phyloP scores from a whole-genome alignment of 1,140 invertebrate species.

The Sesamia nonagrioides region DNA sequence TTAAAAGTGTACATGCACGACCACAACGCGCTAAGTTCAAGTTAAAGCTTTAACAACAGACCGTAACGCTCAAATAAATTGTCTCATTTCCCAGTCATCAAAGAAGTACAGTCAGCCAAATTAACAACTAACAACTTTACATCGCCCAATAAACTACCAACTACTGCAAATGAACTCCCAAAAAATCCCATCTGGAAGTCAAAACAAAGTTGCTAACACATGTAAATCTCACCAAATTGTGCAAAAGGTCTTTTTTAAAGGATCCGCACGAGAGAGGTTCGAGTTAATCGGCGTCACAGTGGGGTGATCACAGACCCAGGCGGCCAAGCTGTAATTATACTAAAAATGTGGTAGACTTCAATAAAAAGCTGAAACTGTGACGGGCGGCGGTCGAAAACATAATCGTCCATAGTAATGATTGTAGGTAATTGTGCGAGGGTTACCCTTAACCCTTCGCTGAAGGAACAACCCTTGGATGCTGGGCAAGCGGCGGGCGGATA shows the following conservation, averaged over 20 bases:
- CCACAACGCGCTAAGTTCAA: neutral
- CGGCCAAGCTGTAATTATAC: conserved; percentile 74
- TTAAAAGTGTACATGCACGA: neutral
- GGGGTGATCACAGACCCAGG: conserved; percentile 47
- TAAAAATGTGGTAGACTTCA: conserved; percentile 75
- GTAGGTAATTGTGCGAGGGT: conserved; percentile 79
- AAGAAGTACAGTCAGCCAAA: conserved; percentile 35
- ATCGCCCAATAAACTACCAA: conserved; percentile 35
- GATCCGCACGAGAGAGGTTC: conserved; percentile 37
- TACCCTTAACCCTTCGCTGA: conserved; percentile 77
- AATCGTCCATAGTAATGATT: conserved; percentile 83
- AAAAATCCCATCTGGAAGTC: conserved; percentile 39
- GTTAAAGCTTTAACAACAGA: neutral
- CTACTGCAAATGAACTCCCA: neutral
- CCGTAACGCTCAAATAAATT: conserved; percentile 1
- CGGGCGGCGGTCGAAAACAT: conserved; percentile 75
- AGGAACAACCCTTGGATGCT: conserved; percentile 63
- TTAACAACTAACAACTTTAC: conserved; percentile 13
- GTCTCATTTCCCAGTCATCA: conserved; percentile 12
- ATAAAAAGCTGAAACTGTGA: conserved; percentile 81
- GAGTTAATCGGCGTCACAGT: conserved; percentile 49
- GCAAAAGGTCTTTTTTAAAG: conserved; percentile 49
- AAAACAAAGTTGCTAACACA: conserved; percentile 42
- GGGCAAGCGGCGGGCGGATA: conserved; percentile 28
- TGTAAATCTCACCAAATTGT: conserved; percentile 48